Percentiles rank a stretch among this genome's conserved stretches.
phyloP scores from a whole-genome alignment of 2,888 invertebrate species.

The Diplazon laetatorius region DNA sequence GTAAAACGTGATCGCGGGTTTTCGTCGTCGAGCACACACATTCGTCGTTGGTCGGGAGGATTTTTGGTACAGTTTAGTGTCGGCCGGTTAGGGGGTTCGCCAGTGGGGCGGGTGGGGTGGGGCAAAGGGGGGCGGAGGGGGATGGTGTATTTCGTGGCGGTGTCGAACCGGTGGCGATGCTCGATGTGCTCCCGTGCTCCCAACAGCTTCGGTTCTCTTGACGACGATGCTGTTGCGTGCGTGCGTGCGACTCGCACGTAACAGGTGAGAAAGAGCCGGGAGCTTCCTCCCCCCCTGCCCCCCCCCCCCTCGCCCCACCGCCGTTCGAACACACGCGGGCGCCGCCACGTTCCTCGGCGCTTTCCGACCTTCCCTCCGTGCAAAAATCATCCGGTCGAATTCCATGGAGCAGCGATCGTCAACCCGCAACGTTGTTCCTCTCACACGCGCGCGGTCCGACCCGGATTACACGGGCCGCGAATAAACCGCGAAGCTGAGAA shows the following conservation, averaged over 20 bases:
- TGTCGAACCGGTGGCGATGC: not conserved
- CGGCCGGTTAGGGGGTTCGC: not conserved
- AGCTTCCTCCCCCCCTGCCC: no score
- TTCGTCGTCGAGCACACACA: no score
- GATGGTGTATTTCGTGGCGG: not conserved
- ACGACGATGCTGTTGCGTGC: constrained; percentile 39
- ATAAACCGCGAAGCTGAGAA: no score
- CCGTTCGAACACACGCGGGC: constrained; percentile 52
- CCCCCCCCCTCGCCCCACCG: no score
- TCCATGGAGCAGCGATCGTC: constrained; percentile 79
- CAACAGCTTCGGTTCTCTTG: not conserved
- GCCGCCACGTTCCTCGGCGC: constrained; percentile 58
- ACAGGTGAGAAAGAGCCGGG: constrained; percentile 77
- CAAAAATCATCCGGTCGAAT: constrained; percentile 80
- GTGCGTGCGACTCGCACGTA: constrained; percentile 66
- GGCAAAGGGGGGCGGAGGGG: no score
- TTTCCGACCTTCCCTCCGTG: constrained; percentile 71
- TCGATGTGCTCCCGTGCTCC: not conserved
- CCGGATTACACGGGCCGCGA: no score
- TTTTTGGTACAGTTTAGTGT: not conserved
- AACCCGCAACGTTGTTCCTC: constrained; percentile 64
- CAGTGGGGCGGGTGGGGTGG: no score
- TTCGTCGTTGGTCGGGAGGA: no score
- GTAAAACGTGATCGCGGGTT: no score
- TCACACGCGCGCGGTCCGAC: no score